A percentile compares a stretch with the other conserved stretches of the same genome.
phyloP scores from a whole-genome alignment of 2,797 vertebrate species.

The Tympanoctomys barrerae region DNA sequence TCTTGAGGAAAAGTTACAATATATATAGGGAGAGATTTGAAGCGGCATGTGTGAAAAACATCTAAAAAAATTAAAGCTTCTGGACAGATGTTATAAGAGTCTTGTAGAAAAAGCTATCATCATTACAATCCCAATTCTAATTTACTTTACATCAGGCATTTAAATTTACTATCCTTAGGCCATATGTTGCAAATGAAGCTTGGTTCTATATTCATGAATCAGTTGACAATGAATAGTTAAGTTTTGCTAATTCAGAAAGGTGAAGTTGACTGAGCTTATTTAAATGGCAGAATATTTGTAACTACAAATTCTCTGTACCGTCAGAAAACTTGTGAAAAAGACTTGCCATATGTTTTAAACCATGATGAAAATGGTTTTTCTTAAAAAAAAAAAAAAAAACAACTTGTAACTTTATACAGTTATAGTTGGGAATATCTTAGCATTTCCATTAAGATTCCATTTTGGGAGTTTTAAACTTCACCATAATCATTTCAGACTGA shows the following conservation, averaged over 20 bases:
- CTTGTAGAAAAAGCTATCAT: slow-evolving; percentile 83
- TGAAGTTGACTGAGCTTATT: slow-evolving; percentile 86
- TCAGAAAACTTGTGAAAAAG: slow-evolving; percentile 80
- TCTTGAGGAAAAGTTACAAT: slow-evolving; percentile 63
- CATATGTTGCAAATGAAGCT: slow-evolving; percentile 79
- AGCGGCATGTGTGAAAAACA: slow-evolving; percentile 81
- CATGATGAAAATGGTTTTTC: slow-evolving; percentile 67
- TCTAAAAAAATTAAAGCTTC: slow-evolving; percentile 82
- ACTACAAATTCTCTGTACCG: slow-evolving; percentile 84
- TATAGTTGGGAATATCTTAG: slow-evolving; percentile 82
- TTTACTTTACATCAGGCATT: slow-evolving; percentile 87
- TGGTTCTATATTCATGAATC: slow-evolving; percentile 86
- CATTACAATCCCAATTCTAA: slow-evolving; percentile 86
- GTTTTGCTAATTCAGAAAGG: slow-evolving; percentile 86
- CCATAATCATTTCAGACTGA: slow-evolving; percentile 68
- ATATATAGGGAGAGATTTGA: slow-evolving; percentile 44
- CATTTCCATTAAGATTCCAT: slow-evolving; percentile 82
- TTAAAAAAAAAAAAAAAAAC: slow-evolving; percentile 15
- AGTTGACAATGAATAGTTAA: slow-evolving; percentile 85
- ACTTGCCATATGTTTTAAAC: slow-evolving; percentile 85
- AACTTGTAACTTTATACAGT: slow-evolving; percentile 81
- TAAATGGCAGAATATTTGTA: slow-evolving; percentile 88
- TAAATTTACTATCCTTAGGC: slow-evolving; percentile 86
- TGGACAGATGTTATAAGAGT: slow-evolving; percentile 81
- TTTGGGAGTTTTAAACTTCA: slow-evolving; percentile 76